Percentiles rank a stretch among this genome's conserved stretches.
phyloP scores from a whole-genome alignment of 2,888 invertebrate genomes.

The Cacoxenus indagator region DNA sequence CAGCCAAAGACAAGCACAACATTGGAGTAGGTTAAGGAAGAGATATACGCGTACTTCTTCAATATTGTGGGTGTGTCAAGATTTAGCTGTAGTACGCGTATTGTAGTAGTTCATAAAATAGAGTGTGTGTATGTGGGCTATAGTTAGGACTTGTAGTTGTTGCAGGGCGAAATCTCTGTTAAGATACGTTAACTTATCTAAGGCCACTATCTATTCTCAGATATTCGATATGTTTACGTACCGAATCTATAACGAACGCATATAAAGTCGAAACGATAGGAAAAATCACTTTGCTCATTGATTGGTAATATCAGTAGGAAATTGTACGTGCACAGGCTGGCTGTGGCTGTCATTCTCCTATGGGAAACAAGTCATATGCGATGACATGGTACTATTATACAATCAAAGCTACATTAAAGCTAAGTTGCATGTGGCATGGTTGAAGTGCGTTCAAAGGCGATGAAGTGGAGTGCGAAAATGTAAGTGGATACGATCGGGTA shows the following conservation, averaged over 20 bases:
- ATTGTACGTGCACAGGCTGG: not conserved
- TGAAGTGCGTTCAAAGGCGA: not conserved
- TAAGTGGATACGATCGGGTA: too few species aligned
- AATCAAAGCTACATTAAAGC: not conserved
- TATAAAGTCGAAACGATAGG: slow-evolving; percentile 57
- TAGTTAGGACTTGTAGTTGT: slow-evolving; percentile 27
- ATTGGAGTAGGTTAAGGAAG: slow-evolving; percentile 57
- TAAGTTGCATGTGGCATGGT: not conserved
- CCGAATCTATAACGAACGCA: slow-evolving; percentile 29
- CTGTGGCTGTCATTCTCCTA: not conserved
- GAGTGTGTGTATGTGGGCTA: slow-evolving; percentile 18
- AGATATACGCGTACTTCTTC: slow-evolving; percentile 19
- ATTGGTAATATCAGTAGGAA: slow-evolving; percentile 63
- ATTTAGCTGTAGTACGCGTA: not conserved
- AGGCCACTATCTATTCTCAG: slow-evolving; percentile 71
- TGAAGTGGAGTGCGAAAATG: not conserved
- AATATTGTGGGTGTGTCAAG: slow-evolving; percentile 28
- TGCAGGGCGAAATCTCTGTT: slow-evolving; percentile 67
- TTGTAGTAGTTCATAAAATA: slow-evolving; percentile 35
- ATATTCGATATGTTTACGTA: slow-evolving; percentile 69
- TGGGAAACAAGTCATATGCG: not conserved
- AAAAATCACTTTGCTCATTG: slow-evolving; percentile 61
- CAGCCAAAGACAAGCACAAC: slow-evolving; percentile 17
- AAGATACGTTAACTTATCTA: slow-evolving; percentile 72
- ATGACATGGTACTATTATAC: not conserved